These are phyloP conservation scores for Percopsis omiscomaycus DNA, from an alignment of 2,797 vertebrate genomes.

Conservation along the genomic window DNA sequence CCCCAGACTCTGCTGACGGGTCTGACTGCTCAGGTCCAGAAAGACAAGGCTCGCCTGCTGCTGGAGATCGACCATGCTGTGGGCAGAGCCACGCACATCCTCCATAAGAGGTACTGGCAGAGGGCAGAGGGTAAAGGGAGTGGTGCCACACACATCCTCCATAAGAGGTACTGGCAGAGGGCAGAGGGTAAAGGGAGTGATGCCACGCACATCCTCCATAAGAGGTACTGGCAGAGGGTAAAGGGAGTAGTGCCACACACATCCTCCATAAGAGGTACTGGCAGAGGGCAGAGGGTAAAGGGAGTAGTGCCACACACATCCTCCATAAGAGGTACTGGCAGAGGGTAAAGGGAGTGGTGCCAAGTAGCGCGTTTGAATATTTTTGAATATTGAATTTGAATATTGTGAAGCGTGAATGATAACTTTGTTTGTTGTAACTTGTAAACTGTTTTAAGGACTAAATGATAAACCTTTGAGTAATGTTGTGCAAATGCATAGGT, in stretches of 20 bases:
- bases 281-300: too few species aligned
- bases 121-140: not conserved
- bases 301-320: slow-evolving; percentile 29
- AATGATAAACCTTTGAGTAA: too few species aligned
- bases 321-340: slow-evolving; percentile 64
- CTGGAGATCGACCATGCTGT: slow-evolving; percentile 58
- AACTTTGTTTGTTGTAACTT: too few species aligned
- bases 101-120: slow-evolving; percentile 66
- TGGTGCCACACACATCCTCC: slow-evolving; percentile 16
- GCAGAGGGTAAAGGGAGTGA: not conserved
- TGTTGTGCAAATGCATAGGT: too few species aligned
- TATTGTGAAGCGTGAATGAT: too few species aligned
- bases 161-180: slow-evolving; percentile 62
- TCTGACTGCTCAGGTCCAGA: slow-evolving; percentile 42
- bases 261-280: slow-evolving; percentile 65
- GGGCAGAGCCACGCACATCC: slow-evolving; percentile 41
- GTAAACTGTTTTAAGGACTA: too few species aligned
- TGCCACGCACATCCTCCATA: slow-evolving; percentile 45
- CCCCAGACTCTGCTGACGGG: slow-evolving; percentile 58
- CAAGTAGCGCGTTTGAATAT: not conserved
- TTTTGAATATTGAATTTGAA: too few species aligned
- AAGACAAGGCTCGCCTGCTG: slow-evolving; percentile 58
- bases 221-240: slow-evolving; percentile 59
- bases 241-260: slow-evolving; percentile 25
- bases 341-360: not conserved